These are phyloP conservation scores for Malachius bipustulatus DNA, from an alignment of 2,888 invertebrate species.

Conservation along the genomic window DNA sequence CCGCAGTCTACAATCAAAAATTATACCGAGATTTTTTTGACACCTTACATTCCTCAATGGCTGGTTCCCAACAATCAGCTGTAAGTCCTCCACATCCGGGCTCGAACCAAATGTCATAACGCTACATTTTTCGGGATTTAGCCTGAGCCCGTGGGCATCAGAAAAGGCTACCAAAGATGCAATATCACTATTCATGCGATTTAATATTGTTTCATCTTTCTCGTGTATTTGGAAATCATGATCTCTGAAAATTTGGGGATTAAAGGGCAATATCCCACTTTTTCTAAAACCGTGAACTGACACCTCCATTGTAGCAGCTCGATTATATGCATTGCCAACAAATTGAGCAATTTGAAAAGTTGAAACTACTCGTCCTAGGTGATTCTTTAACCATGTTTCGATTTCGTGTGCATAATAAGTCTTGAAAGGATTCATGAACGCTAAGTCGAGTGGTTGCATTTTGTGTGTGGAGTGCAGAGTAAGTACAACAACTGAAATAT, in stretches of 20 bases:
- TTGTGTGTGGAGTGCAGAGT: constrained; percentile 6
- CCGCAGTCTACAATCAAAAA: no score
- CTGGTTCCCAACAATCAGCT: no score
- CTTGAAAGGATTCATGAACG: constrained; percentile 7
- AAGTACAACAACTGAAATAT: constrained; percentile 1
- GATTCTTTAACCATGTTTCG: constrained; percentile 9
- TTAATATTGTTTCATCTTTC: constrained; percentile 8
- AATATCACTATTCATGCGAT: no score
- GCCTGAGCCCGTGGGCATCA: no score
- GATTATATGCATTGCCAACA: background rate
- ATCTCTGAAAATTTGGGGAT: constrained; percentile 12
- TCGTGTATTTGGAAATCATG: constrained; percentile 11
- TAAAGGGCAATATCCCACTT: constrained; percentile 12
- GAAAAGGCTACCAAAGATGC: no score
- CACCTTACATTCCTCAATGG: no score
- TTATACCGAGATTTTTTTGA: no score
- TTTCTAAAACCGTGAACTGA: constrained; percentile 12
- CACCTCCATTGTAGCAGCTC: constrained; percentile 1
- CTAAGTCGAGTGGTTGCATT: constrained; percentile 7
- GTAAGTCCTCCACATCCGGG: no score
- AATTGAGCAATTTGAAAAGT: no score
- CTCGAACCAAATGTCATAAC: no score
- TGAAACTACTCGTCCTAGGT: constrained; percentile 8
- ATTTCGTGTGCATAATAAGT: constrained; percentile 11
- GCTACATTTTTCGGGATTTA: no score